phyloP scores from a whole-genome alignment of 1,140 invertebrate species.

The Solen grandis region DNA sequence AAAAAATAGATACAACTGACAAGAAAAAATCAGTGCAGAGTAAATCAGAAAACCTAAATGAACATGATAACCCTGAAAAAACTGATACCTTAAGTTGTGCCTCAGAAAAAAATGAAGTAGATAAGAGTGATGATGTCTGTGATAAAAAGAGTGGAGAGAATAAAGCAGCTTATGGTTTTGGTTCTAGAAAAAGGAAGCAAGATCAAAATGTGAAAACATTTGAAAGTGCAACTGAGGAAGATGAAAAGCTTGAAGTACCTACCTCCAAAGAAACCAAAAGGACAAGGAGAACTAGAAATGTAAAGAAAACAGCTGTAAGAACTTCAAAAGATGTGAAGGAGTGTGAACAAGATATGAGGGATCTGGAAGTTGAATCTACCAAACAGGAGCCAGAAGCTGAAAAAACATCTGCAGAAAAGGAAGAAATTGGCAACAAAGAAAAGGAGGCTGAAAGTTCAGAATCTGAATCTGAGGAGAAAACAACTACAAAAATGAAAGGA shows the following conservation, averaged over 20 bases:
- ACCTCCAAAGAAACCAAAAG: no score
- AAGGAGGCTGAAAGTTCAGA: slow-evolving; percentile 2
- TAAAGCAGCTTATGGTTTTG: not conserved
- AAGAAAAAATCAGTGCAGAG: not conserved
- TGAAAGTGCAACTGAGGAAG: slow-evolving; percentile 30
- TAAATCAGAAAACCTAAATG: not conserved
- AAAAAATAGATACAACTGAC: no score
- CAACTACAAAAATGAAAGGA: slow-evolving; percentile 34
- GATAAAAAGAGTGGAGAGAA: no score
- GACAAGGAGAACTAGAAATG: slow-evolving; percentile 15
- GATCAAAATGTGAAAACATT: not conserved
- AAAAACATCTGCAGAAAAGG: not conserved
- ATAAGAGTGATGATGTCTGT: not conserved
- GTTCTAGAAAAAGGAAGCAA: not conserved
- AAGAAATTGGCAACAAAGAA: not conserved
- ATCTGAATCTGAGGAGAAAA: not conserved
- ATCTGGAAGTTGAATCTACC: not conserved
- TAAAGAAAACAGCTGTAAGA: slow-evolving; percentile 2
- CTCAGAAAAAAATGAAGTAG: not conserved
- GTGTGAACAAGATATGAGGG: no score
- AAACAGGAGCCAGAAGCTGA: not conserved
- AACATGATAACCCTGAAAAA: not conserved
- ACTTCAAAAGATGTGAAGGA: no score
- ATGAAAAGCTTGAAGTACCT: slow-evolving; percentile 3
- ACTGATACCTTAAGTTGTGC: not conserved